These are phyloP conservation scores for Rambutsinella grinnellia DNA, from an alignment of 2,888 invertebrate species.

Conservation along the genomic window DNA sequence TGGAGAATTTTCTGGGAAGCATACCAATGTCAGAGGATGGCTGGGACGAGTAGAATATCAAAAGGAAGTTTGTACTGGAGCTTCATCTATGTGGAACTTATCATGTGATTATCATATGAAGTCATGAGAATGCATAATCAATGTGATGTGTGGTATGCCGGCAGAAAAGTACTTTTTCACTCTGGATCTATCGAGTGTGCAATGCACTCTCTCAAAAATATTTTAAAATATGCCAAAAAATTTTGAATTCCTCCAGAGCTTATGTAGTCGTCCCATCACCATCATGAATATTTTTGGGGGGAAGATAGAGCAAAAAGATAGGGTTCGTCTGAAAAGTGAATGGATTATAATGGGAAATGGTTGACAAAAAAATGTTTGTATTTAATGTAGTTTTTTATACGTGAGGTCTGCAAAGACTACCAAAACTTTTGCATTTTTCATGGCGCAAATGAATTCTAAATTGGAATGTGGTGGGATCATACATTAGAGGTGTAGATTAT, in stretches of 20 bases:
- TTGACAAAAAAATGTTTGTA: background rate
- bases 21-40: constrained; percentile 32
- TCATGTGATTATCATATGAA: constrained; percentile 46
- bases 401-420: background rate
- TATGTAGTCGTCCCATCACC: no score
- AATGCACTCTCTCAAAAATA: background rate
- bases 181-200: background rate
- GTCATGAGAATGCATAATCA: constrained; percentile 53
- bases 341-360: background rate
- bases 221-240: background rate
- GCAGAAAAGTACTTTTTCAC: background rate
- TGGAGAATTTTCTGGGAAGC: background rate
- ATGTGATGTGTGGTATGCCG: constrained; percentile 12
- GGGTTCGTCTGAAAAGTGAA: no score
- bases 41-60: no score
- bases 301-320: no score
- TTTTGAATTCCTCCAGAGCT: no score
- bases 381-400: background rate
- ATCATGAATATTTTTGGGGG: background rate
- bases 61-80: no score
- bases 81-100: constrained; percentile 22
- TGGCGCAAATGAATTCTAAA: background rate
- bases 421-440: background rate
- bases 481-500: background rate
- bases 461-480: background rate